Base-by-base conservation (phyloP, 2,888 invertebrate species). In the Drosophila differens region DNA sequence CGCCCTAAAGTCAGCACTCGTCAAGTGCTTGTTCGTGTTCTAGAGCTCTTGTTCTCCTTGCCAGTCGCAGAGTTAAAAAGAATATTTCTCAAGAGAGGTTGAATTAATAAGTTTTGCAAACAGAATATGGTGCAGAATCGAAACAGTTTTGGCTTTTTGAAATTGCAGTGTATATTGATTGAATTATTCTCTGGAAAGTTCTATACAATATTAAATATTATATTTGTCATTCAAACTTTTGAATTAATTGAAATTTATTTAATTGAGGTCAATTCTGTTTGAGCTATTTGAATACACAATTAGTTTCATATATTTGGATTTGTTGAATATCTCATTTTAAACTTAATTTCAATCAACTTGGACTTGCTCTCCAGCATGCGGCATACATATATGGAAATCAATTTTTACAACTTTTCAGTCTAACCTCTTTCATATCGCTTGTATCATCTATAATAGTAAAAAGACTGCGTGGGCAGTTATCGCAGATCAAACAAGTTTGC, bases 1-100 rank as follows among this genome's bases (percentile, higher is more conserved):
- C 66, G 54, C 79, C 82, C 79, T 65, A 67, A 65, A 79, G 52
- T 68, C 74, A 79, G 64, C 62, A 54, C 55, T 64, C 44, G 58
- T 66, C 79, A 71, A 89, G 85, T 87, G 85, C 70, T 70, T 82
- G 87, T 86, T 86, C 87, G 79, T 89, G 89, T 76, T 86, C 76
- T 82, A 87, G 85, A 82, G 89, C 72, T 84, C 85, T 72, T 74
- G 67, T 33, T 76, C 30, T 16, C 14, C 39, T 16, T 49, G 44
- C 57, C 53, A 60, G 59, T 58, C 64, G 74, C 64, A 44, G 58
- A 69, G 74, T 70, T 73, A 47, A 55, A 57, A 63, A 62, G 58
- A 69, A 61, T 60, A 44, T 30, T 61, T 57, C 28, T 32, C 28
- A 22, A 22, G 22, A 47, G 76, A 76, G 79, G 74, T 70, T 69